Base-by-base conservation (phyloP, 2,888 invertebrate genomes). In the Digitonthophagus gazella region DNA sequence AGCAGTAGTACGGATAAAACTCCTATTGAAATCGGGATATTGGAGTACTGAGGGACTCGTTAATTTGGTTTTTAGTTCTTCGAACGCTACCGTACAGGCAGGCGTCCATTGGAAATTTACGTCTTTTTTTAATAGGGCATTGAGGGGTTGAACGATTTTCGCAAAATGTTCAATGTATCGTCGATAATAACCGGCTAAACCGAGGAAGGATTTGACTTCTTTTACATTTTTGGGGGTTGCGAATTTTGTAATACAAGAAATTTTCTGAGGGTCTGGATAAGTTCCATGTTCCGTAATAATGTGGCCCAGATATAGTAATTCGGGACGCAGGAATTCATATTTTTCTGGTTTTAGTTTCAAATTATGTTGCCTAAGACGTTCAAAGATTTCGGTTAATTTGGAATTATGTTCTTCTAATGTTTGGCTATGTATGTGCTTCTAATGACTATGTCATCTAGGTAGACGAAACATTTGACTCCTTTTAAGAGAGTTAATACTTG, bases 391-490 rank as follows among this genome's bases (percentile, higher is more conserved):
- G 14, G n/a, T 57, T 19, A 73, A 55, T 68, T 71, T 75, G 1
- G 58, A 16, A 6, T 73, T 72, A 56, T 80, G 79, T 6, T 74
- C 72, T 57, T 73, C 57, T 3, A 80, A 18, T 3, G 72, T 71
- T n/a, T 72, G 66, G 2, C 71, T 75, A 67, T 74, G 65, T 58
- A 80, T n/a, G n/a, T n/a, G n/a, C n/a, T n/a, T n/a, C n/a, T n/a
- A n/a, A n/a, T 72, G 0, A 81, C 74, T 2, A 80, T 74, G 71
- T 82, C 80, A 58, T 82, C 80, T 8, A 81, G 55, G 68, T 79
- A 82, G 0, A 80, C 77, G 15, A 81, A 75, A 65, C 78, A 76
- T 55, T 69, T 66, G 0, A 67, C 71, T 3, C 74, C 74, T 69
- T 75, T 74, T 2, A 79, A 15, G 0, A 77, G 77, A 0, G 67